phyloP scores from a whole-genome alignment of 2,888 invertebrate genomes.

The Drosophila parthenogenetica region DNA sequence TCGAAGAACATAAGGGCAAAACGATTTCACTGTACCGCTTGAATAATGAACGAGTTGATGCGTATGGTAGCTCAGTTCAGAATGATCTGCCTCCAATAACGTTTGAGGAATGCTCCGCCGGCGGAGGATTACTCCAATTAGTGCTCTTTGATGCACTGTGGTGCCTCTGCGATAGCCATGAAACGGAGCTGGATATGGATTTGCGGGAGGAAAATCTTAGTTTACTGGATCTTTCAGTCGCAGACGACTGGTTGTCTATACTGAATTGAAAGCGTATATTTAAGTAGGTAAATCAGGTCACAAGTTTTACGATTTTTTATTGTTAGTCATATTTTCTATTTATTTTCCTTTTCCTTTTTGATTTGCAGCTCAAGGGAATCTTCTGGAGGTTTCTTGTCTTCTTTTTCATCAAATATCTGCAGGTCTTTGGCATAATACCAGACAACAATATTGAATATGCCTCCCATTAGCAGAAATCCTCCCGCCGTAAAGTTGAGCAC shows the following conservation, averaged over 20 bases:
- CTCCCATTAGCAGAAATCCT: constrained; percentile 87
- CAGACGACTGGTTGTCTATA: constrained; percentile 42
- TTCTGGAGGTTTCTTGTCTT: background rate
- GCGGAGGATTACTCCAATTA: constrained; percentile 41
- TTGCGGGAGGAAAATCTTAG: constrained; percentile 8
- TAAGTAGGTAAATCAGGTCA: background rate
- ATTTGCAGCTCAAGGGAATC: constrained; percentile 33
- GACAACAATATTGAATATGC: constrained; percentile 87
- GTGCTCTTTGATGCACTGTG: constrained; percentile 46
- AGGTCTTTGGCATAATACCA: constrained; percentile 88
- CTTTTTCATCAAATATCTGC: constrained; percentile 88
- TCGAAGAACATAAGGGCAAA: constrained; percentile 32
- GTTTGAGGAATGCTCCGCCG: constrained; percentile 42
- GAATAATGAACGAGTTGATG: constrained; percentile 36
- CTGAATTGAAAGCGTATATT: constrained; percentile 9
- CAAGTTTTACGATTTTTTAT: constrained; percentile 20
- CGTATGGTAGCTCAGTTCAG: constrained; percentile 34
- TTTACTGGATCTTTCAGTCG: constrained; percentile 5
- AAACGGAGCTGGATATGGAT: constrained; percentile 31
- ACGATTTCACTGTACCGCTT: constrained; percentile 31
- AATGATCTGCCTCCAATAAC: constrained; percentile 45
- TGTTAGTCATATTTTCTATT: constrained; percentile 1
- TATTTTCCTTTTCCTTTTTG: constrained; percentile 18
- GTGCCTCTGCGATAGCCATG: constrained; percentile 34
- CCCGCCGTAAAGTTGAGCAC: constrained; percentile 88